A percentile compares a stretch with the other conserved stretches of the same genome.
phyloP scores from a whole-genome alignment of 1,140 invertebrate genomes.

The Bombus sylvicola region DNA sequence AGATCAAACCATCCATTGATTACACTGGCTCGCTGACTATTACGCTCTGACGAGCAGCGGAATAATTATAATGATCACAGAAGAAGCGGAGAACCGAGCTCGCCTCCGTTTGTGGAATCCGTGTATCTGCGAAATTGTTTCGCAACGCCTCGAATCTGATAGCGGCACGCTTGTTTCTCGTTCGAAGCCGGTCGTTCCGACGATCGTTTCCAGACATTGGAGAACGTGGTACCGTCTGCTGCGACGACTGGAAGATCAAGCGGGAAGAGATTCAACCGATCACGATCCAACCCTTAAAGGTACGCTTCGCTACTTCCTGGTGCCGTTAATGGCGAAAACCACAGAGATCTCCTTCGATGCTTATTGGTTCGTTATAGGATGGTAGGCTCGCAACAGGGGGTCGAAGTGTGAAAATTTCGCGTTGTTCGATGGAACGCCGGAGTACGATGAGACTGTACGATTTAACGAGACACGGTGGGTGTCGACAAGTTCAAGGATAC shows the following conservation, averaged over 20 bases:
- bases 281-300: conserved; percentile 66
- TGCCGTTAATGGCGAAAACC: conserved; percentile 64
- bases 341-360: conserved; percentile 41
- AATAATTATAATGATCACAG: conserved; percentile 70
- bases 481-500: conserved; percentile 41
- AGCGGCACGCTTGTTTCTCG: conserved; percentile 40
- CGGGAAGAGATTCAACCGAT: conserved; percentile 56
- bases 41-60: conserved; percentile 65
- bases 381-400: conserved; percentile 27
- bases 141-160: conserved; percentile 63
- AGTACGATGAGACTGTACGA: background rate
- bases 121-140: conserved; percentile 68
- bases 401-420: conserved; percentile 62
- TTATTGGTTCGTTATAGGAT: conserved; percentile 65
- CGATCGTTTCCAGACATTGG: conserved; percentile 23
- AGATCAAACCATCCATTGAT: conserved; percentile 32
- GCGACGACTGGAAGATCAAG: conserved; percentile 51
- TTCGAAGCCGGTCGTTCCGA: conserved; percentile 17
- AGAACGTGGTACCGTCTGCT: conserved; percentile 14
- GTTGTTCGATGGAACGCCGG: background rate
- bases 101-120: conserved; percentile 15
- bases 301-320: conserved; percentile 58
- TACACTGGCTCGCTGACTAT: conserved; percentile 47
- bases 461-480: conserved; percentile 26
- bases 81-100: background rate